These are phyloP conservation scores for Aix galericulata DNA, from an alignment of 2,113 vertebrate genomes.

Conservation along the genomic window DNA sequence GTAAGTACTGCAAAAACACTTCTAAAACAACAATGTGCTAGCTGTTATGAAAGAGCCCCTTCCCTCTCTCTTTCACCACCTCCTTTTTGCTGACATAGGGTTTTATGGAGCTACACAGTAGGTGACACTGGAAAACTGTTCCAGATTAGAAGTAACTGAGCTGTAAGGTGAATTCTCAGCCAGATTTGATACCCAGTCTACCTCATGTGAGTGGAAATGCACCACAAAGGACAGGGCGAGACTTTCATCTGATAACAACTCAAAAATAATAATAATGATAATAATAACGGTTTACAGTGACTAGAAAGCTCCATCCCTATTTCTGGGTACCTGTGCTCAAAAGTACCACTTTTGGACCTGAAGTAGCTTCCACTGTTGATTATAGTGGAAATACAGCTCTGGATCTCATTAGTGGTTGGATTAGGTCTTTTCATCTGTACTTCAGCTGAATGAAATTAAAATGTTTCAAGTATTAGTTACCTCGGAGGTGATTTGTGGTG, in stretches of 20 bases:
- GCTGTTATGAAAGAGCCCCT: background rate
- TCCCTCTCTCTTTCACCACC: background rate
- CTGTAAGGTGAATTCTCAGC: background rate
- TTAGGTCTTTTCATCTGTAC: background rate
- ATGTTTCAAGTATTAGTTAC: background rate
- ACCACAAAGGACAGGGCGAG: background rate
- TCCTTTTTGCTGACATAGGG: fast-evolving
- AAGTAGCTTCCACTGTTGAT: background rate
- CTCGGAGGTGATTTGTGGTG: background rate
- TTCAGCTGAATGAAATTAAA: background rate
- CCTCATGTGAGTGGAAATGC: background rate
- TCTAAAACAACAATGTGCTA: background rate
- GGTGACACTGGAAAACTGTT: background rate
- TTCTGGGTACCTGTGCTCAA: background rate
- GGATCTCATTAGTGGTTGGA: background rate
- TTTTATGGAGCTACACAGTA: background rate
- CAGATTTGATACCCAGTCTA: background rate
- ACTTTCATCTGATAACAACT: background rate
- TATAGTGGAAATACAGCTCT: background rate
- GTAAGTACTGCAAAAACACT: background rate
- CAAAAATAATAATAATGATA: background rate
- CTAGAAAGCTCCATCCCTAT: background rate
- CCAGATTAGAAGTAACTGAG: background rate
- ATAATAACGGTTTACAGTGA: background rate
- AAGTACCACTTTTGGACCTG: background rate